phyloP scores from a whole-genome alignment of 2,888 invertebrate genomes.

The Gymnoscelis rufifasciata region DNA sequence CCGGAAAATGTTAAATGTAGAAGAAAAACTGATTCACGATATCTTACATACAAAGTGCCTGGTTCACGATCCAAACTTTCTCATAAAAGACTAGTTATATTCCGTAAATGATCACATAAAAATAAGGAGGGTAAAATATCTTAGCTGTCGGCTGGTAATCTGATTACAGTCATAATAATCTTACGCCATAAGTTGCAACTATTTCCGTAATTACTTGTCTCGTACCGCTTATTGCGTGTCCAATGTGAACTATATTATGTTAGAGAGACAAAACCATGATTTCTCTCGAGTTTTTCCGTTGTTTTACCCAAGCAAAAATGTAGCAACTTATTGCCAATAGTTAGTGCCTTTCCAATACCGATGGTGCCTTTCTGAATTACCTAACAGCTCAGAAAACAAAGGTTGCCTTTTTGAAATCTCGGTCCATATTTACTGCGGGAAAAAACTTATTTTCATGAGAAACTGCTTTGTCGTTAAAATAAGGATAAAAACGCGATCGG shows the following conservation, averaged over 20 bases:
- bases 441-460: no score
- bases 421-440: no score
- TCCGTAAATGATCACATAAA: neutral
- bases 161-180: conserved; percentile 5
- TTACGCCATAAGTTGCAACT: conserved; percentile 12
- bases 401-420: no score
- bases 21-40: no score
- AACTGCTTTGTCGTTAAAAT: no score
- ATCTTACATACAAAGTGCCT: no score
- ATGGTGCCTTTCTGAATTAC: neutral
- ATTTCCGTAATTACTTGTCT: conserved; percentile 16
- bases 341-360: no score
- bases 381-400: no score
- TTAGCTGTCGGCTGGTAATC: neutral
- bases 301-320: conserved; percentile 4
- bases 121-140: neutral
- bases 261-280: conserved; percentile 3
- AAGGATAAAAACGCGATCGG: no score
- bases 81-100: no score
- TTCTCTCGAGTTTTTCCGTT: conserved; percentile 10
- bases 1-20: no score
- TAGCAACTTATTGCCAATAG: conserved; percentile 3
- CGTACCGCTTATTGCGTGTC: conserved; percentile 15
- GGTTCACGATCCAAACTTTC: no score
- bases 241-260: conserved; percentile 13